A percentile compares a stretch with the other conserved stretches of the same genome.
phyloP scores from a whole-genome alignment of 2,113 vertebrate species.

The Poeciliopsis occidentalis region DNA sequence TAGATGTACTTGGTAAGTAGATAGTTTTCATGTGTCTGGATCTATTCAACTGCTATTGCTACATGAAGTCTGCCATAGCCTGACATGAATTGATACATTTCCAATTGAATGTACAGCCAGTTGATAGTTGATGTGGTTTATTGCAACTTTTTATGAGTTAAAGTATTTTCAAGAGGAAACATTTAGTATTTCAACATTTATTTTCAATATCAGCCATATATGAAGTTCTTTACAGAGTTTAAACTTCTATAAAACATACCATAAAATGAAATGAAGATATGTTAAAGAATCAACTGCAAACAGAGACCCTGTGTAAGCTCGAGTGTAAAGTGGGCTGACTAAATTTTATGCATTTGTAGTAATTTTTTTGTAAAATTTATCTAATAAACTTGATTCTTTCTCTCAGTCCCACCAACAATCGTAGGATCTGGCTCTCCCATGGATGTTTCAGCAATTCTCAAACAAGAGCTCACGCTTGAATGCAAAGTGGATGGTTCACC shows the following conservation, averaged over 20 bases:
- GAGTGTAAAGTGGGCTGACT: too few species aligned
- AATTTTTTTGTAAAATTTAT: neutral
- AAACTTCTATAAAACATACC: too few species aligned
- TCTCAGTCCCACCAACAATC: constrained; percentile 90
- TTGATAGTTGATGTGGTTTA: too few species aligned
- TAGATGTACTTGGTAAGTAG: constrained; percentile 87
- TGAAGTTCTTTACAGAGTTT: too few species aligned
- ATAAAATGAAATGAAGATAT: neutral
- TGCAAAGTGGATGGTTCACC: constrained; percentile 89
- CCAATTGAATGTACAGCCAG: too few species aligned
- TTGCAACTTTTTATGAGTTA: too few species aligned
- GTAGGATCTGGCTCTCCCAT: constrained; percentile 62
- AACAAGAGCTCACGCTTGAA: constrained; percentile 83
- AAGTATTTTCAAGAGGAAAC: too few species aligned
- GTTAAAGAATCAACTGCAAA: neutral
- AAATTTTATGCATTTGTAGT: neutral
- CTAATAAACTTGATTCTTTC: neutral
- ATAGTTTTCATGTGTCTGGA: neutral
- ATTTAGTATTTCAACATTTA: too few species aligned
- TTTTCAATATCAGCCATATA: too few species aligned
- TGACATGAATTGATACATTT: neutral
- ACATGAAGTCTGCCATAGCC: neutral
- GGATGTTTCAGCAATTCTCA: constrained; percentile 85
- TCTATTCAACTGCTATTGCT: neutral
- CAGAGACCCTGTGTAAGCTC: too few species aligned